Conservation (phyloP, 2,113 vertebrate species). For the Cyphomyrus discorhynchus region DNA sequence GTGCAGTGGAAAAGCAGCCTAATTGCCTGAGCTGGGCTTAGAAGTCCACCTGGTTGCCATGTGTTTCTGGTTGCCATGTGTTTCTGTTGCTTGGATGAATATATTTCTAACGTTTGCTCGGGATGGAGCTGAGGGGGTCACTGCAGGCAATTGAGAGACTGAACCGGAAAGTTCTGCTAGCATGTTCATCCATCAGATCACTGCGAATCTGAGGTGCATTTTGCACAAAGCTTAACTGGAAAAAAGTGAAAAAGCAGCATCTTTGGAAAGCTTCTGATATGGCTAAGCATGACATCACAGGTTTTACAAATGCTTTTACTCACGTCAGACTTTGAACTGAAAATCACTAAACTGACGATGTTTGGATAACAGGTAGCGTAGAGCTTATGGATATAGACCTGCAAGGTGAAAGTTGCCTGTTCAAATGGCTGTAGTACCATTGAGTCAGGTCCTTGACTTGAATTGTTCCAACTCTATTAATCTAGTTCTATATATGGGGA, state of each 20-base stretch:
- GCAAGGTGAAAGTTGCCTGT: not conserved
- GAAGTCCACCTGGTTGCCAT: not conserved
- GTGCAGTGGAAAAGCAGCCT: not conserved
- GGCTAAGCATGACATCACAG: not conserved
- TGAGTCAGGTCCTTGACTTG: not conserved
- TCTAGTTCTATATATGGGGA: not conserved
- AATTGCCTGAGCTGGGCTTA: conserved; percentile 13
- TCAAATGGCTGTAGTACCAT: not conserved
- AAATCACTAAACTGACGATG: not conserved
- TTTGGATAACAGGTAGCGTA: not conserved
- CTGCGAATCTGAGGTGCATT: not conserved
- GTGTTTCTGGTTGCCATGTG: not conserved
- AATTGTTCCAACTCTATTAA: not conserved
- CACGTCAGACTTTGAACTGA: not conserved
- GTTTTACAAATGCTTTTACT: not conserved
- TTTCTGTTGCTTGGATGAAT: conserved; percentile 3
- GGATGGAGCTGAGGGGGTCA: too few species aligned
- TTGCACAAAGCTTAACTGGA: not conserved
- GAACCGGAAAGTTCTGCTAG: not conserved
- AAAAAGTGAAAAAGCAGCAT: not conserved
- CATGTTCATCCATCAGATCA: not conserved
- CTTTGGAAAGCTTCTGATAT: not conserved
- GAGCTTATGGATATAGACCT: not conserved
- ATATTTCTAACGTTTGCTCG: not conserved
- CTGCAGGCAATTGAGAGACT: too few species aligned